Evolutionary conservation across 2,888 invertebrate genomes (phyloP), one percentile per base, ranked within the genome.

Genomic region (Caenorhabditis parvicauda): DNA sequence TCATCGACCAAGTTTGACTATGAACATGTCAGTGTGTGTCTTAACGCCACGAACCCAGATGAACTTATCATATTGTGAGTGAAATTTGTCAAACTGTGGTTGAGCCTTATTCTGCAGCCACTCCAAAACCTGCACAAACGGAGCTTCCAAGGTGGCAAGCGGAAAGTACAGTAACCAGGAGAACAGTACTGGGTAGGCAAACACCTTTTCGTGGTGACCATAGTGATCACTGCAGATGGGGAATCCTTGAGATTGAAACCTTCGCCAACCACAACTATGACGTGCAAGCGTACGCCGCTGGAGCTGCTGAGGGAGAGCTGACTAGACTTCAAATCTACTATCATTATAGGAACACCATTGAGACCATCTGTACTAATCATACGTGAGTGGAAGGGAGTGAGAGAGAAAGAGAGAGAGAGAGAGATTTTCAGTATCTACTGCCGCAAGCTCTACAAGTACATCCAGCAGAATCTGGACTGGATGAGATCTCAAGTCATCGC

Each of bases 271-370:
- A 62, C 47, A 60, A 69, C 5, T 64, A 72, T 32, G 73, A 75
- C 54, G 74, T 76, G 44, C 79, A 79, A 56, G 75, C 79, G 1
- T 79, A 74, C 56, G 79, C 76, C 9, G 79, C 79, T 24, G 79
- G 79, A 51, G 73, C 77, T 19, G 74, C 72, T 25, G 79, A 79
- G 57, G 77, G 77, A 46, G 61, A 68, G 24, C 59, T 79, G 42
- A 79, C 77, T n/a, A 64, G 69, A 27, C 68, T 76, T 35, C 79
- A 79, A 50, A 79, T 79, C 55, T 75, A 75, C 57, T 74, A 76
- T 47, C 79, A 79, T 57, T 76, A 72, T 57, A 48, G 64, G 9
- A 79, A 79, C 59, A 79, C 79, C n/a, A 75, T 75, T 48, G 70
- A 71, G 54, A 66, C 68, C 6, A 58, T 75, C 51, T 79, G 77